phyloP scores from a whole-genome alignment of 2,113 vertebrate species.

The Natator depressus region DNA sequence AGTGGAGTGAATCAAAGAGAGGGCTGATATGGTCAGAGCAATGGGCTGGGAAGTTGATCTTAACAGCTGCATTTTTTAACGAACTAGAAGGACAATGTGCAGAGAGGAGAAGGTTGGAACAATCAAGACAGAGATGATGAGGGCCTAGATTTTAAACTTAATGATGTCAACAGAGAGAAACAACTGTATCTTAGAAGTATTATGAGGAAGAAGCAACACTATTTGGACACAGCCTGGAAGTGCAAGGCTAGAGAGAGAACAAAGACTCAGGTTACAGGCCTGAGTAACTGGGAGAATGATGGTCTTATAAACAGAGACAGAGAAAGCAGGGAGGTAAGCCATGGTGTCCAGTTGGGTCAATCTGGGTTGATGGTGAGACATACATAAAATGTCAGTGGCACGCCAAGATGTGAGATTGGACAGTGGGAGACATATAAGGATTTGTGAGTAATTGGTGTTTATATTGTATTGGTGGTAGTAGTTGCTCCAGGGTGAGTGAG shows the following conservation, averaged over 20 bases:
- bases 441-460: neutral
- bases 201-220: neutral
- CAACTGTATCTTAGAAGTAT: neutral
- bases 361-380: too few species aligned
- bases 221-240: too few species aligned
- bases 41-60: neutral
- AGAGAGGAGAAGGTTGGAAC: neutral
- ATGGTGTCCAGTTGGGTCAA: too few species aligned
- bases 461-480: neutral
- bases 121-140: neutral
- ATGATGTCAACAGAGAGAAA: neutral
- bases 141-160: neutral
- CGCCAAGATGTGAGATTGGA: too few species aligned
- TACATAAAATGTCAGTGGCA: too few species aligned
- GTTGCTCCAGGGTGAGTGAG: neutral
- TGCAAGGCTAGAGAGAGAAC: too few species aligned
- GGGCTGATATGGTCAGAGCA: neutral
- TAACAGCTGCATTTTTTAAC: neutral
- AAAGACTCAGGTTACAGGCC: neutral
- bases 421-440: neutral
- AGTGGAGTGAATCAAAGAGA: neutral
- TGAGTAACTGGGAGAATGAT: neutral
- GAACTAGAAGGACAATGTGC: neutral
- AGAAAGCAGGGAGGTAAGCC: too few species aligned
- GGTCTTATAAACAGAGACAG: too few species aligned